Evolutionary conservation across 1,140 invertebrate species (phyloP).

Genomic region (Bacillus rossius): DNA sequence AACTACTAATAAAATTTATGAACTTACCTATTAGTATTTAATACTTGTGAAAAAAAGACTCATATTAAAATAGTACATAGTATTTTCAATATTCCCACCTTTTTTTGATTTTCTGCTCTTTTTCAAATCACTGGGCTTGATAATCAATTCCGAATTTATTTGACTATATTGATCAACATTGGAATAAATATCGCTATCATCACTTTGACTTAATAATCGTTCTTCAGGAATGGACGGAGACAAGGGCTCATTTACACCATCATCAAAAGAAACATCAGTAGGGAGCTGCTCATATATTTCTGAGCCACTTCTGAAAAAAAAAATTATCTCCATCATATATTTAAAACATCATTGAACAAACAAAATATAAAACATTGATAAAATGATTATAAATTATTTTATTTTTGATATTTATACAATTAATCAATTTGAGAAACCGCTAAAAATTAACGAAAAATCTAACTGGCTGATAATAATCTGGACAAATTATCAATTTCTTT

Average conservation of each 20-base stretch:
- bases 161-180: slow-evolving; percentile 45
- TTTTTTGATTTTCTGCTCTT: slow-evolving; percentile 41
- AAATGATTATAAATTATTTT: neutral
- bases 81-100: slow-evolving; percentile 31
- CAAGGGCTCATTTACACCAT: slow-evolving; percentile 46
- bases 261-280: slow-evolving; percentile 46
- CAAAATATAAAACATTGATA: too few relatives aligned
- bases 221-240: slow-evolving; percentile 39
- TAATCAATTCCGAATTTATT: slow-evolving; percentile 44
- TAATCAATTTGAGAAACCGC: neutral
- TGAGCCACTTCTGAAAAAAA: slow-evolving; percentile 57
- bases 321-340: too few relatives aligned
- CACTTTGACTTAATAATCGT: slow-evolving; percentile 50
- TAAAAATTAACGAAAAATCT: neutral
- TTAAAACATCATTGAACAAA: too few relatives aligned
- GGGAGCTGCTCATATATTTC: slow-evolving; percentile 80
- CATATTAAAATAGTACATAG: neutral
- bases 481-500: neutral
- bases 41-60: too few relatives aligned
- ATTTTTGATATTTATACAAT: neutral
- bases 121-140: slow-evolving; percentile 49
- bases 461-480: neutral
- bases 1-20: too few relatives aligned
- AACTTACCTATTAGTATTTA: too few relatives aligned
- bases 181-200: slow-evolving; percentile 65